A percentile compares a stretch with the other conserved stretches of the same genome.
phyloP scores from a whole-genome alignment of 2,888 invertebrate genomes.

The Smittia sp. region DNA sequence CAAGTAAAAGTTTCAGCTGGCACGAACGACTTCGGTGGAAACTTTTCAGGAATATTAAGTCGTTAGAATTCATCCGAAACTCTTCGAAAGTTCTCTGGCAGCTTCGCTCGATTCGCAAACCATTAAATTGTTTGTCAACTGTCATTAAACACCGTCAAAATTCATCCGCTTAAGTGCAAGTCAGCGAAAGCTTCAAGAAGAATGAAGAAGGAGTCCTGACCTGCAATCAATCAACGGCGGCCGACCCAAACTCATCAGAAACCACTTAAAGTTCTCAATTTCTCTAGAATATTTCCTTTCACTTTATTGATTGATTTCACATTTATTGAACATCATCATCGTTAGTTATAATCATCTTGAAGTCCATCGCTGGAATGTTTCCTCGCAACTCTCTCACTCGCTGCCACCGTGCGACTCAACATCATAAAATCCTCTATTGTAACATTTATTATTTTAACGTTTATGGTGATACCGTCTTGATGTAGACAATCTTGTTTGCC shows the following conservation, averaged over 20 bases:
- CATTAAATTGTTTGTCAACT: too few species aligned
- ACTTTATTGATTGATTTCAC: constrained; percentile 24
- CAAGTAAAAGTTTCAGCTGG: too few species aligned
- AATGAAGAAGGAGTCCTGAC: too few species aligned
- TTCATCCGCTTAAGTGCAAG: not conserved
- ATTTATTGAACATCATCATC: not conserved
- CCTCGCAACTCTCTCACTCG: not conserved
- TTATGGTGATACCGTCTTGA: not conserved
- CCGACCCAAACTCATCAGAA: not conserved
- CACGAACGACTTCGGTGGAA: too few species aligned
- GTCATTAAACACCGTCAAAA: not conserved
- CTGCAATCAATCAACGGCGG: too few species aligned
- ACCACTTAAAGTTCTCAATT: not conserved
- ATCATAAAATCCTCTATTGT: constrained; percentile 26
- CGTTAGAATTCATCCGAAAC: too few species aligned
- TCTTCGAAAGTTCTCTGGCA: too few species aligned
- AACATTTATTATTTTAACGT: constrained; percentile 15
- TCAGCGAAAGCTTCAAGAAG: too few species aligned
- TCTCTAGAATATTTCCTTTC: not conserved
- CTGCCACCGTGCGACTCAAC: not conserved
- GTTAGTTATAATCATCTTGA: not conserved
- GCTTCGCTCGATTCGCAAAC: too few species aligned
- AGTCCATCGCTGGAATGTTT: not conserved
- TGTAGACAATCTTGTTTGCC: not conserved
- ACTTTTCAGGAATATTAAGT: too few species aligned